A percentile compares a stretch with the other conserved stretches of the same genome.
These are phyloP conservation scores for Neolamprologus brichardi DNA, from an alignment of 2,113 vertebrate species.

Conservation along the genomic window DNA sequence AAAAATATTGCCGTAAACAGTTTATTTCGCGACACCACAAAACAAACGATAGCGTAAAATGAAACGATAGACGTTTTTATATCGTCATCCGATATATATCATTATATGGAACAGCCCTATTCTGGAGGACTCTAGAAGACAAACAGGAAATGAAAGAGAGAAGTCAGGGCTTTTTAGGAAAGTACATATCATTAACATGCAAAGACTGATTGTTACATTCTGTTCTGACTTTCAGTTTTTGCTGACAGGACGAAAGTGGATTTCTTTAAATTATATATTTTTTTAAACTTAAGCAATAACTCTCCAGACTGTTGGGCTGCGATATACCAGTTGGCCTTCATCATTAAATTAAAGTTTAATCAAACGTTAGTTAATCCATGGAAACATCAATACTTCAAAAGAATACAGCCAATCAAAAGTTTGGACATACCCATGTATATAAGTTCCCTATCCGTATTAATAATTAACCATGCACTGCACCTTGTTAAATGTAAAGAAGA, in stretches of 20 bases:
- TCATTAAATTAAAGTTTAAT: background rate
- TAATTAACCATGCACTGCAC: background rate
- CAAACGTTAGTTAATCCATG: background rate
- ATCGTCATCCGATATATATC: too few relatives aligned
- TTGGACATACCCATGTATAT: background rate
- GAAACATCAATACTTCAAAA: background rate
- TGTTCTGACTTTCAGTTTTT: background rate
- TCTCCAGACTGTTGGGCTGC: background rate
- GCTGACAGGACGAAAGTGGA: background rate
- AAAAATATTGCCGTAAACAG: too few relatives aligned
- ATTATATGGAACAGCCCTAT: too few relatives aligned
- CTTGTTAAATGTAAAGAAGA: background rate
- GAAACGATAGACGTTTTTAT: too few relatives aligned
- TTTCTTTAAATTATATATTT: background rate
- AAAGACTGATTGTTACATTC: background rate
- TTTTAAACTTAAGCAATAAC: background rate
- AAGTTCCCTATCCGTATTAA: background rate
- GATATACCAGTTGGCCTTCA: background rate
- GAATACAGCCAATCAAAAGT: background rate
- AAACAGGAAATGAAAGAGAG: background rate
- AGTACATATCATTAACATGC: background rate
- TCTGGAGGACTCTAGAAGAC: background rate
- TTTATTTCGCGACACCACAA: too few relatives aligned
- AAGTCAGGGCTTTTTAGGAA: background rate
- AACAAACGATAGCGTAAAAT: too few relatives aligned